Base-by-base conservation (phyloP, 2,113 vertebrate species). In the Acrocephalus kingi region DNA sequence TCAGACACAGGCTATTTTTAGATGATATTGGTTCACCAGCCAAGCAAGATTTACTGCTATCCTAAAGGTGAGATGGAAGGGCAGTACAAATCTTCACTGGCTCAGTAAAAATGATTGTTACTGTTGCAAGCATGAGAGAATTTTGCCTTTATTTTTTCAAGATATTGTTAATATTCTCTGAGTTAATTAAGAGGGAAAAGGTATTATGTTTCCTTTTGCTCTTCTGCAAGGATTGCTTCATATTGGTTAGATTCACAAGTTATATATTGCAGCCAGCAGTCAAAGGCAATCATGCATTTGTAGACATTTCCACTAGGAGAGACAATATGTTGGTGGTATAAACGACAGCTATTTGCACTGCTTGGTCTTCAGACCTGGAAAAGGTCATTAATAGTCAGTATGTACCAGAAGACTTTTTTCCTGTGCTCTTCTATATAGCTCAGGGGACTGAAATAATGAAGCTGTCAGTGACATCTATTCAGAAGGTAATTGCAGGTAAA, bases 1-100 rank as follows among this genome's bases (percentile, higher is more conserved):
- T 80, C 66, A 89, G 58, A 89, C 39, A 72, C 20, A 43, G 52
- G 39, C 56, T 96, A 95, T 96, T 95, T 97, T 96, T 95, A 96
- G 87, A 83, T 10, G 0, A 51, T 88, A 86, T 20, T 86, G 79
- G 75, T 63, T 90, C 52, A 71, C 48, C 55, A 91, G 63, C 52
- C 82, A 83, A 92, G 68, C 17, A 86, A 78, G 52, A 84, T 84
- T 86, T 94, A 75, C 63, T 49, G 61, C 83, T 78, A 23, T 90
- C 82, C 82, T 88, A 96, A 91, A 95, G 82, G 67, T 86, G 87
- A 88, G 52, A 86, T 64, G 31, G 76, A 86, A 94, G 48, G 48
- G 63, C 78, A 87, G 41, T 48, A 49, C 63, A 73, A 46, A 43
- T 58, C 10, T 0, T 55, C 48, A 85, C 31, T 24, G 28, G 64